These are phyloP conservation scores for Synodontis membranacea DNA, from an alignment of 2,113 vertebrate genomes.

Conservation along the genomic window DNA sequence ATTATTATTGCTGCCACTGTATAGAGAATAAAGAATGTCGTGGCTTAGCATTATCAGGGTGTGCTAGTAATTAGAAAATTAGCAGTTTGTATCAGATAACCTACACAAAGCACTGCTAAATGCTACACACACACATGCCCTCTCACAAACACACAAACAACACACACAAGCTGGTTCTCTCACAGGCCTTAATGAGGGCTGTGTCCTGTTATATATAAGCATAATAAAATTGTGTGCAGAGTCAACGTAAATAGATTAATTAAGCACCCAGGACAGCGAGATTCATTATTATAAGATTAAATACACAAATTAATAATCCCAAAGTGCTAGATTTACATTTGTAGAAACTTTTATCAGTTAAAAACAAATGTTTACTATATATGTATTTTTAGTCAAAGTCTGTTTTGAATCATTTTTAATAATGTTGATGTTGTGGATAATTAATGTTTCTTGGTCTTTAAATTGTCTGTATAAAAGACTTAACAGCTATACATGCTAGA, in stretches of 20 bases:
- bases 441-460: not conserved
- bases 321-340: not conserved
- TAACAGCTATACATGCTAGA: not conserved
- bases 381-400: not conserved
- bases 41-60: not conserved
- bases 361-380: too few relatives aligned
- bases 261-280: not conserved
- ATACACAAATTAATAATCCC: not conserved
- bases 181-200: too few relatives aligned
- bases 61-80: not conserved
- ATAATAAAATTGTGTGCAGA: not conserved
- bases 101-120: not conserved
- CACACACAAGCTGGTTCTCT: not conserved
- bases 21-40: not conserved
- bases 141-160: not conserved
- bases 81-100: not conserved
- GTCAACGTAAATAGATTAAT: not conserved
- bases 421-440: not conserved
- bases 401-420: not conserved
- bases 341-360: not conserved
- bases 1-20: not conserved
- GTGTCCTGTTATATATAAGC: not conserved
- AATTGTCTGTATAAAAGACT: not conserved
- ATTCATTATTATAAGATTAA: not conserved
- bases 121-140: not conserved